Percentiles rank a stretch among this genome's conserved stretches.
Evolutionary conservation across 2,888 invertebrate genomes (phyloP).

Genomic region (Cheilosia vernalis): DNA sequence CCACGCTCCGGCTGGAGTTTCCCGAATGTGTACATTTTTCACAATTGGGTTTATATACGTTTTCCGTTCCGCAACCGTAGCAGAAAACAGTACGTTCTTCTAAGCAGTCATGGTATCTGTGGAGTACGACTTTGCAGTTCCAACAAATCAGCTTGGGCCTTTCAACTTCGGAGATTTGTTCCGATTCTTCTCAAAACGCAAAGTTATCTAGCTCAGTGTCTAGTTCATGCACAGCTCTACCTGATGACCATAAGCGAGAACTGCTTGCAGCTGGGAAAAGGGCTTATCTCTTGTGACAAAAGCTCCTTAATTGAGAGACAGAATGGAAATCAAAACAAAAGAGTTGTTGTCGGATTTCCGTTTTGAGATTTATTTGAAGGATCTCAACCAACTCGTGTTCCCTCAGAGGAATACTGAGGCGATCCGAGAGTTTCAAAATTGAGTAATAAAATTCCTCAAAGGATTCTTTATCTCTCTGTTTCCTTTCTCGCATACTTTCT

Average conservation of each 20-base stretch:
- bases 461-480: background rate
- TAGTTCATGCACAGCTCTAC: background rate
- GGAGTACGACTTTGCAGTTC: background rate
- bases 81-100: background rate
- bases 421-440: background rate
- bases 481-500: background rate
- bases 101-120: background rate
- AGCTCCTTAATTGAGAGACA: background rate
- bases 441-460: background rate
- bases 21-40: background rate
- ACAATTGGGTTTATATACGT: background rate
- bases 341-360: background rate
- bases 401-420: background rate
- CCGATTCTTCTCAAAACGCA: background rate
- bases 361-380: background rate
- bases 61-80: background rate
- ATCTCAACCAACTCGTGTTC: background rate
- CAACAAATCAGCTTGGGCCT: background rate
- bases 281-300: background rate
- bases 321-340: background rate
- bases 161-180: background rate
- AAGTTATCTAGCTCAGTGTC: background rate
- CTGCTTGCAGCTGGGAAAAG: background rate
- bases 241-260: background rate
- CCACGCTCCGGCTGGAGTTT: background rate